Evolutionary conservation across 2,113 vertebrate species (phyloP).

Genomic region (Tragelaphus strepsiceros): DNA sequence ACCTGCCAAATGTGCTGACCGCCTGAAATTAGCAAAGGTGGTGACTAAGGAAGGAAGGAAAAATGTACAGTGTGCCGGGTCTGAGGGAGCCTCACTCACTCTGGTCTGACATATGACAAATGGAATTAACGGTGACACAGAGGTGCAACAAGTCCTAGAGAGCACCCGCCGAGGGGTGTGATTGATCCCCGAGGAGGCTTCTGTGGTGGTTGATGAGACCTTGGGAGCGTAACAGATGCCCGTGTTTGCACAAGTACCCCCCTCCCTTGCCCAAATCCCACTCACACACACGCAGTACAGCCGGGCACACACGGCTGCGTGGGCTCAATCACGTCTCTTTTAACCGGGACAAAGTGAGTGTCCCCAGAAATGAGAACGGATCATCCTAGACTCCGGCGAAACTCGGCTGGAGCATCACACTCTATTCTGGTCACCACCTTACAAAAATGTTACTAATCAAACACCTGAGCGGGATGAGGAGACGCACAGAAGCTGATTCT

Average conservation of each 20-base stretch:
- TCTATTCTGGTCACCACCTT: conserved; percentile 59
- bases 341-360: conserved; percentile 16
- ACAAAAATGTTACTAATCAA: conserved; percentile 73
- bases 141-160: not conserved
- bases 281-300: not conserved
- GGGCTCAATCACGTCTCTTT: not conserved
- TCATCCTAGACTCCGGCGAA: conserved; percentile 61
- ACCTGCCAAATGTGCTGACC: conserved; percentile 75
- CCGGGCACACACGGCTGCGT: not conserved
- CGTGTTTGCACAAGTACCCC: fast-evolving
- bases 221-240: not conserved
- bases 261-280: fast-evolving
- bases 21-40: conserved; percentile 66
- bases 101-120: conserved; percentile 56
- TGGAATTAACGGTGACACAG: conserved; percentile 66
- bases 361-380: conserved; percentile 60
- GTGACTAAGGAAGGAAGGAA: conserved; percentile 46
- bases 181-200: conserved; percentile 17
- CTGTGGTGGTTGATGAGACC: not conserved
- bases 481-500: conserved; percentile 53
- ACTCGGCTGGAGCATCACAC: conserved; percentile 49
- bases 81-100: conserved; percentile 41
- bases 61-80: not conserved
- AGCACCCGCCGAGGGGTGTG: conserved; percentile 30
- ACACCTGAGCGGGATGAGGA: conserved; percentile 71